A percentile compares a stretch with the other conserved stretches of the same genome.
These are phyloP conservation scores for Molossus molossus DNA, from an alignment of 2,797 vertebrate genomes.

Conservation along the genomic window DNA sequence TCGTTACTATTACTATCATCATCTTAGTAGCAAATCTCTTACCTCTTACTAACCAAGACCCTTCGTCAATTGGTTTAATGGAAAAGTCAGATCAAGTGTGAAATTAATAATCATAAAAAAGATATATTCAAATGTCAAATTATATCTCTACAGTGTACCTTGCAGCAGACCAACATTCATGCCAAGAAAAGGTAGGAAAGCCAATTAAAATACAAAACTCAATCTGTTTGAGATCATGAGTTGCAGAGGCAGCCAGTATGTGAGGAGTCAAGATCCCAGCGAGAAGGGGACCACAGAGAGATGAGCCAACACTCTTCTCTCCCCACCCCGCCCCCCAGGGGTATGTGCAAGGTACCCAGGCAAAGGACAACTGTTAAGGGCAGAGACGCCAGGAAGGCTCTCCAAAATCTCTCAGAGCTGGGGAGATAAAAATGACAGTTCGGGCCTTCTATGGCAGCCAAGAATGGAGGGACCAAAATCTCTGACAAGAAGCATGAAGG, in stretches of 20 bases:
- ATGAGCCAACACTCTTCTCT: not conserved
- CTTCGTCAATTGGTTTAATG: not conserved
- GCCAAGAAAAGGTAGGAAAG: not conserved
- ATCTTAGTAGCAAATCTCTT: not conserved
- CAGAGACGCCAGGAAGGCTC: not conserved
- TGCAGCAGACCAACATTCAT: not conserved
- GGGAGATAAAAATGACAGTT: not conserved
- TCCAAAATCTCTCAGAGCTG: slow-evolving; percentile 4
- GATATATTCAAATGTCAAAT: not conserved
- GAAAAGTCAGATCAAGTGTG: not conserved
- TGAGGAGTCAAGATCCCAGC: not conserved
- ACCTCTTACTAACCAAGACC: not conserved
- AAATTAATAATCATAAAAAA: slow-evolving; percentile 29
- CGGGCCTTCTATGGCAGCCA: not conserved
- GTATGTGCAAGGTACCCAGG: not conserved
- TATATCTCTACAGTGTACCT: not conserved
- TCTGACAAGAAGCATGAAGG: not conserved
- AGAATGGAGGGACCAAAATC: not conserved
- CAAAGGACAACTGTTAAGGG: not conserved
- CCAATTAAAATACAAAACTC: not conserved
- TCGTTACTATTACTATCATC: not conserved
- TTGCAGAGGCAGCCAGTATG: not conserved
- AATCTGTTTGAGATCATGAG: not conserved
- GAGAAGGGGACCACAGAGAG: not conserved
- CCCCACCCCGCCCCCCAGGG: not conserved